A percentile compares a stretch with the other conserved stretches of the same genome.
Conservation (phyloP, 2,113 vertebrate species). For the Xenopus borealis region DNA sequence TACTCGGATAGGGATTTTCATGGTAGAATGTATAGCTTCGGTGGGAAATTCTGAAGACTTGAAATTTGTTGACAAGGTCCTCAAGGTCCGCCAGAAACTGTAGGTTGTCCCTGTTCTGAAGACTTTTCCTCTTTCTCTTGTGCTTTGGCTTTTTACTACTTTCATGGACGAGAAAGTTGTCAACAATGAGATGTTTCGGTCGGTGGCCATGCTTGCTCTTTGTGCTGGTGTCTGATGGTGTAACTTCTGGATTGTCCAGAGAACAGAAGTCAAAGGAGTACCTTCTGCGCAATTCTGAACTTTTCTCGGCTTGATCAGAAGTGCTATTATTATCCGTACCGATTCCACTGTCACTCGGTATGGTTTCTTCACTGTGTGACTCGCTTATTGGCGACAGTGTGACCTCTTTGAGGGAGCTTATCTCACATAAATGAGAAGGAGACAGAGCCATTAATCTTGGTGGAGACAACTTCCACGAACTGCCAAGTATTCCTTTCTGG, state of each 20-base stretch:
- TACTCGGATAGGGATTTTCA: constrained; percentile 93
- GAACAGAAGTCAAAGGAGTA: constrained; percentile 96
- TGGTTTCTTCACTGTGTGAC: constrained; percentile 97
- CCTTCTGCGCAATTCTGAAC: constrained; percentile 84
- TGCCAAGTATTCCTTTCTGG: constrained; percentile 81
- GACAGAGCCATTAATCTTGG: constrained; percentile 95
- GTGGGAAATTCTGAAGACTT: constrained; percentile 92
- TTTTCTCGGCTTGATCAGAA: constrained; percentile 94
- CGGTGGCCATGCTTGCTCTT: constrained; percentile 82
- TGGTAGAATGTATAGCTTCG: constrained; percentile 89
- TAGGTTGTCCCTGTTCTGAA: constrained; percentile 90
- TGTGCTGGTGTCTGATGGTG: constrained; percentile 83
- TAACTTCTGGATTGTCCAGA: constrained; percentile 86
- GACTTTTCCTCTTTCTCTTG: constrained; percentile 91
- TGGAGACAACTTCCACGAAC: constrained; percentile 93
- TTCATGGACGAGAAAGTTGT: constrained; percentile 88
- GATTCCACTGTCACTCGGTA: constrained; percentile 94
- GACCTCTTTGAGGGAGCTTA: constrained; percentile 92
- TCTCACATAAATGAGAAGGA: constrained; percentile 92
- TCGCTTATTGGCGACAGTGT: constrained; percentile 92
- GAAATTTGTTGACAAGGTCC: constrained; percentile 88
- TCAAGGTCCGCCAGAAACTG: constrained; percentile 95
- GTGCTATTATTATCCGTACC: constrained; percentile 98
- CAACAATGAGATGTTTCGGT: constrained; percentile 83
- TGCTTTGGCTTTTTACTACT: constrained; percentile 96